Evolutionary conservation across 2,888 invertebrate genomes (phyloP).

Genomic region (Drosophila kuntzei): DNA sequence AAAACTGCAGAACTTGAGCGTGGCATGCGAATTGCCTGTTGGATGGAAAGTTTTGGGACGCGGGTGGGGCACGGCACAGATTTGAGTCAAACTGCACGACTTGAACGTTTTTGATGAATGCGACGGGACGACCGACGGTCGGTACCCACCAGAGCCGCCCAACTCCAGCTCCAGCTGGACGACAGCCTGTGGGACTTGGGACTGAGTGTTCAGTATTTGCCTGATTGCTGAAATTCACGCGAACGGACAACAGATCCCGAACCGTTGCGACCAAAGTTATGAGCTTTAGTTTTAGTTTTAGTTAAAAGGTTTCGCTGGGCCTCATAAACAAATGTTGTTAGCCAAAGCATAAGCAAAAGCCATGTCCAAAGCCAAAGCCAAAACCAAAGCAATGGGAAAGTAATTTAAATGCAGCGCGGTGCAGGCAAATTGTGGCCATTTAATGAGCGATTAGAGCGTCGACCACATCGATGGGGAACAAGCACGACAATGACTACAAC

Average conservation of each 20-base stretch:
- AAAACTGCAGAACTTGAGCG: slow-evolving; percentile 44
- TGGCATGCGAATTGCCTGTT: slow-evolving; percentile 62
- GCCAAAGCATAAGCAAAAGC: slow-evolving; percentile 31
- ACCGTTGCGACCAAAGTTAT: slow-evolving; percentile 61
- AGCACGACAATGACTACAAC: slow-evolving; percentile 64
- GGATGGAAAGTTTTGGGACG: slow-evolving; percentile 35
- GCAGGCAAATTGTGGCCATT: slow-evolving; percentile 75
- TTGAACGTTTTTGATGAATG: slow-evolving; percentile 77
- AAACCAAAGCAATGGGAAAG: slow-evolving; percentile 69
- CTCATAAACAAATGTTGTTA: slow-evolving; percentile 74
- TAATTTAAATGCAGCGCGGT: slow-evolving; percentile 76
- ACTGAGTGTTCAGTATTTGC: slow-evolving; percentile 38
- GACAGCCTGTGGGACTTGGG: slow-evolving; percentile 55
- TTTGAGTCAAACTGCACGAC: slow-evolving; percentile 67
- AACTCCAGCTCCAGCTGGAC: slow-evolving; percentile 9
- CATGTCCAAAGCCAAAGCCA: slow-evolving; percentile 25
- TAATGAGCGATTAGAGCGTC: slow-evolving; percentile 77
- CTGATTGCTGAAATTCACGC: slow-evolving; percentile 78
- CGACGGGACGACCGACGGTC: too few species aligned
- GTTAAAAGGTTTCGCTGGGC: slow-evolving; percentile 75
- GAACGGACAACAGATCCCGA: slow-evolving; percentile 34
- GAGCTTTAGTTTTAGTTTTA: slow-evolving; percentile 77
- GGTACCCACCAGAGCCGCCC: slow-evolving; percentile 12
- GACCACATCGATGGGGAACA: slow-evolving; percentile 61
- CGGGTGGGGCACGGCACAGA: slow-evolving; percentile 67